Evolutionary conservation across 92 coral and sea anemone species (phyloP), one percentile per base, ranked within the genome.

Genomic region (Epizoanthus illoricatus): DNA sequence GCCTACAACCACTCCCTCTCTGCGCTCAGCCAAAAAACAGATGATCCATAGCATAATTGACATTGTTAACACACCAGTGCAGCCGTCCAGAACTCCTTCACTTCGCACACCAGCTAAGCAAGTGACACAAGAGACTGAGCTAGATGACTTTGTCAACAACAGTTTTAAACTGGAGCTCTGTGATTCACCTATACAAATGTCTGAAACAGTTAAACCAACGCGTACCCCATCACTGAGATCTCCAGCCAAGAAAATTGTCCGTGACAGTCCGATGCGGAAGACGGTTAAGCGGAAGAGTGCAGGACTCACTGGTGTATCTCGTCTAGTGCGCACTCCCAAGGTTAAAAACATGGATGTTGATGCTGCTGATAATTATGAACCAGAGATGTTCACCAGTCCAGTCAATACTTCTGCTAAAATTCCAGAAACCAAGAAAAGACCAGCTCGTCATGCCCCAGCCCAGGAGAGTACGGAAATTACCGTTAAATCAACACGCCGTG

Each of bases 201-300:
- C 82, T 43, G 84, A 65, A 13, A 73, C 84, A 4, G 66, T 82
- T 11, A 42, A 75, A 42, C 72, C 62, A 16, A 66, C 90, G 12
- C 20, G 66, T n/a, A 91, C 95, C n/a, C 95, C 95, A 12, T 91
- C 95, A 18, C 87, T 91, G 41, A 85, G 93, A 58, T 67, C 79
- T 39, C 71, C 87, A 57, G 93, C 36, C n/a, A 82, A 81, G 54
- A 65, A 58, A 59, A 20, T 18, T 41, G 42, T 54, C 54, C 55
- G 28, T 36, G 24, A 11, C 39, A 62, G 71, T 45, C 71, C 71
- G 5, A 16, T 13, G 4, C 70, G 42, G 20, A 78, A 63, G 24
- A 12, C 82, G 7, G 5, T 62, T 55, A 74, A 63, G 79, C 93
- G 94, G 60, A 75, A 89, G 52, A 89, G 95, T 74, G 55, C 73